Base-by-base conservation (phyloP, 92 coral and sea anemone species). In the Epizoanthus scotinus region DNA sequence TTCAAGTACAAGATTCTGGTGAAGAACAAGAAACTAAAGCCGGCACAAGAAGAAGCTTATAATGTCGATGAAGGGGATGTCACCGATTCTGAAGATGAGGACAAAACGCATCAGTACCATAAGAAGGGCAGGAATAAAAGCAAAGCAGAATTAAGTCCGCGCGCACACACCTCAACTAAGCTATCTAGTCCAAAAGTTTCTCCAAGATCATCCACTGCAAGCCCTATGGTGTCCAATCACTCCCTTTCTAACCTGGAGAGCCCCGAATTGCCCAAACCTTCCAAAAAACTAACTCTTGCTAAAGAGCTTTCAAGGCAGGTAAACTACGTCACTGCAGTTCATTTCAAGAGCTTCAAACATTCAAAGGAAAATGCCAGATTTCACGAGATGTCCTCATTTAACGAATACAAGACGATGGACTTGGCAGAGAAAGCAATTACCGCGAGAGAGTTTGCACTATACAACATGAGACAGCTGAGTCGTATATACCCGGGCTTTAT, bases 401-500 rank as follows among this genome's bases (percentile, higher is more conserved):
- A 78, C 2, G 95, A 91, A 54, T 83, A 71, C 53, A 88, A 89
- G 78, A 65, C 87, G 40, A 52, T 42, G 63, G 82, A 88, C 54
- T 67, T 91, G 9, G 63, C 78, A 31, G 89, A 79, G 20, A 80
- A 73, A 20, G 8, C 77, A 47, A 36, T 53, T 19, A 71, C 56
- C 17, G 61, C 91, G 7, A 38, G 64, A 12, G 90, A 68, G 8
- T 91, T 91, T 57, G 74, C 68, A 15, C 83, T 86, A 27, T 89
- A 83, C 87, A 91, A 91, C 87, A 88, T 62, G 29, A 81, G 26
- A 21, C 92, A 89, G 64, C 70, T 86, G 59, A 78, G 82, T 42
- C 86, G 95, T 20, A 78, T 91, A 20, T 91, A 91, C 71, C 95
- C 95, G 17, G 95, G 88, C 21, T 84, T 87, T 19, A 62, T 84